phyloP scores from a whole-genome alignment of 2,113 vertebrate species.

The Ondatra zibethicus region DNA sequence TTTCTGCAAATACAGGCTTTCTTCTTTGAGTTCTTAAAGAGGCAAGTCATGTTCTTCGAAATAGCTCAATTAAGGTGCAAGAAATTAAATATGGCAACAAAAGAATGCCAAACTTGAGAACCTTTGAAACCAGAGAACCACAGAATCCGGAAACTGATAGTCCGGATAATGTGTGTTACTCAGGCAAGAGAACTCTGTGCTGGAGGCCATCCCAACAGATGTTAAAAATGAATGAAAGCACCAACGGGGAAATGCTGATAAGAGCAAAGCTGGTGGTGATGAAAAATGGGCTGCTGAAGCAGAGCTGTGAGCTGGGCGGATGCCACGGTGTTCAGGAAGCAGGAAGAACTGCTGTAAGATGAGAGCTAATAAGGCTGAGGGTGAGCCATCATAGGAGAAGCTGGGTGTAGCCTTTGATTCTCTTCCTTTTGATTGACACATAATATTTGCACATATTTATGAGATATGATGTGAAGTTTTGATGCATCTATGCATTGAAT shows the following conservation, averaged over 20 bases:
- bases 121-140: background rate
- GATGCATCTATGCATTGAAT: background rate
- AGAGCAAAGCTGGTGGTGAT: background rate
- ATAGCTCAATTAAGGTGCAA: background rate
- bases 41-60: background rate
- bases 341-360: rapidly evolving
- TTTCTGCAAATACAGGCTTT: background rate
- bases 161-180: background rate
- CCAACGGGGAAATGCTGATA: background rate
- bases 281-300: background rate
- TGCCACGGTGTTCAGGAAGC: too few relatives aligned
- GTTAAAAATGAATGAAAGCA: background rate
- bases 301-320: background rate
- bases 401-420: background rate
- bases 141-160: background rate
- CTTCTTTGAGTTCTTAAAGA: background rate
- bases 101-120: background rate
- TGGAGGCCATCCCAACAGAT: background rate
- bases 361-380: background rate
- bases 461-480: background rate
- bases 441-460: background rate
- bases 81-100: background rate
- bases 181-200: background rate
- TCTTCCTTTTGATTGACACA: background rate
- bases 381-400: background rate